A percentile compares a stretch with the other conserved stretches of the same genome.
Conservation (phyloP, 2,797 vertebrate genomes). For the Borostomias antarcticus region DNA sequence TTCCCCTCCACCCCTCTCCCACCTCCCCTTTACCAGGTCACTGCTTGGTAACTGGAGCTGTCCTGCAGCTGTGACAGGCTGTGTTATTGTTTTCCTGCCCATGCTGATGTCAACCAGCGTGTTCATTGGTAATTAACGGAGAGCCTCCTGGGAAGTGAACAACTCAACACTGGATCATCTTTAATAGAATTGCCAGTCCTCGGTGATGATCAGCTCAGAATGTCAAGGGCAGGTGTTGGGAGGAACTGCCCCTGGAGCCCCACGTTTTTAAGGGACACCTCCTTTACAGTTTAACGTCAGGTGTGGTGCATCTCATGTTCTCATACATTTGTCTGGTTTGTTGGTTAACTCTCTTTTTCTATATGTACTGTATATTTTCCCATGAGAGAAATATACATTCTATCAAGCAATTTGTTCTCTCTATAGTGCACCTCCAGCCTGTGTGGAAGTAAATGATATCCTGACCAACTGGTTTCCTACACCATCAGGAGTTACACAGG, state of each 20-base stretch:
- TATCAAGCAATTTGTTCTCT: too few species aligned
- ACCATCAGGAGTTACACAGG: too few species aligned
- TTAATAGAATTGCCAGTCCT: constrained; percentile 41
- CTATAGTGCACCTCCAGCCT: too few species aligned
- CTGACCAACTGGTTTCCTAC: too few species aligned
- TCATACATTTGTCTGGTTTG: too few species aligned
- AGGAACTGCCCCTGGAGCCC: background rate
- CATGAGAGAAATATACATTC: too few species aligned
- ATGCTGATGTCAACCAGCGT: constrained; percentile 22
- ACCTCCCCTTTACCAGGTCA: constrained; percentile 41
- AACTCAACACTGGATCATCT: constrained; percentile 38
- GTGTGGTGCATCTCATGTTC: too few species aligned
- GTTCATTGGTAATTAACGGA: constrained; percentile 52
- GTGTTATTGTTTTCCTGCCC: constrained; percentile 40
- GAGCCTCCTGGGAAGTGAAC: constrained; percentile 31
- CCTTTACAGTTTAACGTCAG: too few species aligned
- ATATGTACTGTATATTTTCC: too few species aligned
- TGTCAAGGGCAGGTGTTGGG: constrained; percentile 32
- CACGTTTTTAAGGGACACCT: background rate
- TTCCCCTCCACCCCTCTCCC: background rate
- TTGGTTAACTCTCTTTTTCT: too few species aligned
- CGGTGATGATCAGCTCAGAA: constrained; percentile 37
- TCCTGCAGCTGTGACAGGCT: constrained; percentile 49
- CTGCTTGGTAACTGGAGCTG: constrained; percentile 55
- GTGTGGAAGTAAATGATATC: too few species aligned